Conservation (phyloP, 2,797 vertebrate species). For the Anguilla pacifica region DNA sequence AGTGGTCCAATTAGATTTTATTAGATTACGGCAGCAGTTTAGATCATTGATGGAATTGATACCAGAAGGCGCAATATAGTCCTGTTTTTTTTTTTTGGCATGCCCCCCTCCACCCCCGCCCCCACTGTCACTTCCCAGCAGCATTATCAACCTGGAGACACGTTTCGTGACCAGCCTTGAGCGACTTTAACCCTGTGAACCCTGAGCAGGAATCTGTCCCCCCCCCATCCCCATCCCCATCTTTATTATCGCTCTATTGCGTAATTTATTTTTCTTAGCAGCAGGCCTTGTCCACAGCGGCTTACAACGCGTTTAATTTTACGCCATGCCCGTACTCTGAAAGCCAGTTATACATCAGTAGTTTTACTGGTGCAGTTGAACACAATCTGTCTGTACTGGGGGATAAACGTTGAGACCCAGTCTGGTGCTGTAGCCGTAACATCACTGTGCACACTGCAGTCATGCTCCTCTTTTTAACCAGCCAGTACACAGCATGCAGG, state of each 20-base stretch:
- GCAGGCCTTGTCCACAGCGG: background rate
- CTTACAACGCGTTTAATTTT: background rate
- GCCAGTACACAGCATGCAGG: background rate
- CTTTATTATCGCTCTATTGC: background rate
- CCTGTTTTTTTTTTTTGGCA: too few species aligned
- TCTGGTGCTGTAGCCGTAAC: background rate
- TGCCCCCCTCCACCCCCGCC: background rate
- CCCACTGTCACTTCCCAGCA: background rate
- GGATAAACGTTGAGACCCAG: background rate
- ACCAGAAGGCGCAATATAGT: conserved; percentile 37
- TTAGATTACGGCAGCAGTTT: conserved; percentile 46
- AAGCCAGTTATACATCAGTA: background rate
- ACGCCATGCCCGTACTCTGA: background rate
- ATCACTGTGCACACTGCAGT: background rate
- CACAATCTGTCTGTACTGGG: background rate
- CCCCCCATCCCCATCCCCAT: background rate
- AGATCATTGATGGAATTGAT: conserved; percentile 38
- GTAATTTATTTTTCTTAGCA: background rate
- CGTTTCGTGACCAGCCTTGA: background rate
- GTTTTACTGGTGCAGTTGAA: background rate
- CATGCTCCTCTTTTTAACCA: background rate
- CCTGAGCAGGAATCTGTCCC: background rate
- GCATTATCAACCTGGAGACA: background rate
- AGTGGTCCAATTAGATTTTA: conserved; percentile 40
- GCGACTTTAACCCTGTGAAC: background rate